These are phyloP conservation scores for Turritopsis dohrnii DNA, from an alignment of 30 jellyfish, hydroid and myxozoan genomes.

Conservation along the genomic window DNA sequence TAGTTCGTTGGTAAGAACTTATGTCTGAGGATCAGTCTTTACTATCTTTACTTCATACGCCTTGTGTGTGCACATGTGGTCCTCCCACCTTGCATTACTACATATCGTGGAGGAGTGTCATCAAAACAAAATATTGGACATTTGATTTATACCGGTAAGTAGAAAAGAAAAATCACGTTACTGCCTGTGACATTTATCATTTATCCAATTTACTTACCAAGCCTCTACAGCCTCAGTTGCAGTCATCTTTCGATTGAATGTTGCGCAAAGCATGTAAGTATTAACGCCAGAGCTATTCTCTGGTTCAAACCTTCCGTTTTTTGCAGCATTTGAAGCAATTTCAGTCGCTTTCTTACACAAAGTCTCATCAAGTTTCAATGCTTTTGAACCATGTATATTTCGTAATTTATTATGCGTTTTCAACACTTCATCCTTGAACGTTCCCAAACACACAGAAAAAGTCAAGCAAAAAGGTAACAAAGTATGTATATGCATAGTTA, in stretches of 20 bases:
- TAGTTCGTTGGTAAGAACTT: too few species aligned
- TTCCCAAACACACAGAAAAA: background rate
- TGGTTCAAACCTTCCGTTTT: slow-evolving; percentile 48
- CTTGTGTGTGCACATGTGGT: too few species aligned
- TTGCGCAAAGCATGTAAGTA: slow-evolving; percentile 47
- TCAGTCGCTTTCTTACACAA: slow-evolving; percentile 51
- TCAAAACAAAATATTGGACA: too few species aligned
- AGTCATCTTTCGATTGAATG: slow-evolving; percentile 19
- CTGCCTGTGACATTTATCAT: too few species aligned
- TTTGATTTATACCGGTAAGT: too few species aligned
- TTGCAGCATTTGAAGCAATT: slow-evolving; percentile 58
- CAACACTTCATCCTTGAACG: slow-evolving; percentile 5
- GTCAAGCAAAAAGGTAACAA: background rate
- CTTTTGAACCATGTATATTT: slow-evolving; percentile 45
- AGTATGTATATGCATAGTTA: background rate
- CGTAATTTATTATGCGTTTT: slow-evolving; percentile 43
- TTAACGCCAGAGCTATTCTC: slow-evolving; percentile 50
- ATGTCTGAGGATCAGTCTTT: too few species aligned
- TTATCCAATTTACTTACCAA: slow-evolving; percentile 44
- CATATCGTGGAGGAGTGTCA: too few species aligned
- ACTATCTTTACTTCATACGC: too few species aligned
- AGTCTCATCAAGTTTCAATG: slow-evolving; percentile 38
- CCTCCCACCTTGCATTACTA: too few species aligned
- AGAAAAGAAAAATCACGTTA: too few species aligned
- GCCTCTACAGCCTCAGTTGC: slow-evolving; percentile 62